phyloP scores from a whole-genome alignment of 1,140 invertebrate genomes.

The Gryllus bimaculatus region DNA sequence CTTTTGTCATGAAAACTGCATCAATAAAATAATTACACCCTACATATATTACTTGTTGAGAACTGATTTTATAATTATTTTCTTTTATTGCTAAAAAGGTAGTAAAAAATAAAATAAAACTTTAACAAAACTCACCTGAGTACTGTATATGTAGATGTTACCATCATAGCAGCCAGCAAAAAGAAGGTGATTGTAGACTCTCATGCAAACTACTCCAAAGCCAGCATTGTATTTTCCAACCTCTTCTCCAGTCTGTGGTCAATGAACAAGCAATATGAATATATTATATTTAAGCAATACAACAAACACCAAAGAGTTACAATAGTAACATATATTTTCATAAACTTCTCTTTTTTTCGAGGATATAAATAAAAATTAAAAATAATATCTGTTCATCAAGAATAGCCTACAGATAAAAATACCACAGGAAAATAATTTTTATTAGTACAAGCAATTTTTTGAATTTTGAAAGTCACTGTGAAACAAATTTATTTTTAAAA shows the following conservation, averaged over 20 bases:
- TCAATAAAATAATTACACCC: too few species aligned
- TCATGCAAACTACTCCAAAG: conserved; percentile 55
- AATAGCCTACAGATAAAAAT: not conserved
- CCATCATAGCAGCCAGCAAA: conserved; percentile 61
- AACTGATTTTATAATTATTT: too few species aligned
- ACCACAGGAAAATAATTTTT: not conserved
- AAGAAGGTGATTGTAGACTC: conserved; percentile 43
- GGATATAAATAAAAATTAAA: too few species aligned
- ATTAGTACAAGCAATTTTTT: not conserved
- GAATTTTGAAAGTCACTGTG: not conserved
- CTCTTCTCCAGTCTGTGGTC: conserved; percentile 45
- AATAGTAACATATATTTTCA: too few species aligned
- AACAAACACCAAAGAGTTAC: too few species aligned
- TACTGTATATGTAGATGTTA: conserved; percentile 55
- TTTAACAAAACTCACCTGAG: conserved; percentile 33
- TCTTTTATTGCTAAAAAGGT: too few species aligned
- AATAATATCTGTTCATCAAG: too few species aligned
- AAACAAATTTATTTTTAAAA: not conserved
- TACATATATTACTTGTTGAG: too few species aligned
- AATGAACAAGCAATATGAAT: not conserved
- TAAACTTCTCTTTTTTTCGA: too few species aligned
- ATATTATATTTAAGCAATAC: too few species aligned
- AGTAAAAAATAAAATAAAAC: not conserved
- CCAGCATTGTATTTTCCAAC: conserved; percentile 45
- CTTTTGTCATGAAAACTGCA: too few species aligned